phyloP scores from a whole-genome alignment of 2,113 vertebrate genomes.

The Pseudopipra pipra region DNA sequence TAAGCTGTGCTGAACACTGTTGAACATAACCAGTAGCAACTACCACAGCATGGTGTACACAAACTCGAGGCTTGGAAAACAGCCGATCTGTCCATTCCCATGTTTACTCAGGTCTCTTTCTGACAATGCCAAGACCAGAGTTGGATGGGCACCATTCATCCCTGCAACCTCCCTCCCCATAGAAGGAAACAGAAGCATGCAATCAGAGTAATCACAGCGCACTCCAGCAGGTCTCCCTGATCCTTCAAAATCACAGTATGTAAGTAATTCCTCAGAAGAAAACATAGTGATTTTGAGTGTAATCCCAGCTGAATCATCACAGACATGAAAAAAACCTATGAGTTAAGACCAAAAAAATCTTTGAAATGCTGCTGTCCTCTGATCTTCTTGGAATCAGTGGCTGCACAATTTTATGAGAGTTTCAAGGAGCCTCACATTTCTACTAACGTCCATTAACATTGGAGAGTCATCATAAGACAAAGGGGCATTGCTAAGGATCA shows the following conservation, averaged over 20 bases:
- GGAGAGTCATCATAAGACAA: not conserved
- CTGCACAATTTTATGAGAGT: not conserved
- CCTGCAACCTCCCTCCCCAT: not conserved
- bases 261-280: not conserved
- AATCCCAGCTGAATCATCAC: not conserved
- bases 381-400: not conserved
- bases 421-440: not conserved
- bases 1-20: not conserved
- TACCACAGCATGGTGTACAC: not conserved
- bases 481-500: not conserved
- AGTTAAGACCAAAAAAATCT: not conserved
- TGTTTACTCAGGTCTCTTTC: not conserved
- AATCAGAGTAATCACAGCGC: not conserved
- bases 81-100: rapidly evolving
- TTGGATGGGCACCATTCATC: not conserved
- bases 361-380: not conserved
- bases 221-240: not conserved
- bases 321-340: not conserved
- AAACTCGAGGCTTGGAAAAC: not conserved
- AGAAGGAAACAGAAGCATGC: not conserved
- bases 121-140: not conserved
- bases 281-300: not conserved
- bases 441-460: rapidly evolving
- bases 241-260: not conserved
- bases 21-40: not conserved